Conservation (phyloP, 37 sponge, comb jelly and placozoan species). For the Tethya wilhelma region DNA sequence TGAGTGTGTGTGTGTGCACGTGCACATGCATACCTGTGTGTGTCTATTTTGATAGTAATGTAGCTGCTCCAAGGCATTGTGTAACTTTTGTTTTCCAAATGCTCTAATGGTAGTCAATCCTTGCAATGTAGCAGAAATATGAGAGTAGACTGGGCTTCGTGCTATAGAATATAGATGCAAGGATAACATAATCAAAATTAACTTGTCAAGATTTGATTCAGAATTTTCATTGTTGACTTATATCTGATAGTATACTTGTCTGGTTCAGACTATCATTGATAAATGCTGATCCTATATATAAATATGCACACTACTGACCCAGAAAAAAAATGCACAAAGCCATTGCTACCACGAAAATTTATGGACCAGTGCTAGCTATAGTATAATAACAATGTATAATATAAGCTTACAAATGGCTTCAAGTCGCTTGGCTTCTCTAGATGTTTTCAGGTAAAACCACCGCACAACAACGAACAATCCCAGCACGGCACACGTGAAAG, state of each 20-base stretch:
- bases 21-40: slow-evolving; percentile 27
- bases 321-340: too few relatives aligned
- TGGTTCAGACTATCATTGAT: too few relatives aligned
- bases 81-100: slow-evolving; percentile 27
- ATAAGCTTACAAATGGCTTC: slow-evolving; percentile 81
- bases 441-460: slow-evolving; percentile 59
- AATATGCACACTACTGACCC: too few relatives aligned
- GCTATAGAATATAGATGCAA: slow-evolving; percentile 33
- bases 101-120: slow-evolving; percentile 81
- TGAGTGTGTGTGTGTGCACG: too few relatives aligned
- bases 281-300: too few relatives aligned
- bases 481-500: slow-evolving; percentile 28
- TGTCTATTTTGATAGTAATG: slow-evolving; percentile 48
- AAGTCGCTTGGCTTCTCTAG: slow-evolving; percentile 75
- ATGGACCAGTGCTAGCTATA: too few relatives aligned
- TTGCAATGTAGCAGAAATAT: slow-evolving; percentile 79
- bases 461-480: slow-evolving; percentile 30
- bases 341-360: too few relatives aligned
- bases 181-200: neutral
- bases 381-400: too few relatives aligned
- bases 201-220: neutral
- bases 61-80: slow-evolving; percentile 23
- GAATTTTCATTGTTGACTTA: neutral
- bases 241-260: too few relatives aligned
- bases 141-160: slow-evolving; percentile 89